Conservation (phyloP, 2,888 invertebrate species). For the Apamea anceps region DNA sequence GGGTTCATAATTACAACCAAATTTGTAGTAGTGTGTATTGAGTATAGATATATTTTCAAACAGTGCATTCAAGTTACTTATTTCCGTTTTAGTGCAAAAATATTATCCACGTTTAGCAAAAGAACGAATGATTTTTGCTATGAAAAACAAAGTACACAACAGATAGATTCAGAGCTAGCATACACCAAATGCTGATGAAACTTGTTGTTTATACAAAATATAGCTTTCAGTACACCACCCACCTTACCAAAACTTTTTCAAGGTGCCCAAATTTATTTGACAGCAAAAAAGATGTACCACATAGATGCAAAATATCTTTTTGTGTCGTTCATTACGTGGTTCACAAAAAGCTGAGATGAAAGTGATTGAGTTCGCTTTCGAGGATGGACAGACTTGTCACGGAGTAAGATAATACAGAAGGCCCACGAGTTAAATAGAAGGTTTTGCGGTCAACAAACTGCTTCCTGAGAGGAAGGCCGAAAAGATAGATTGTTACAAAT, state of each 20-base stretch:
- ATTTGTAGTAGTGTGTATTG: too few species aligned
- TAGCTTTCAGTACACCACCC: conserved; percentile 67
- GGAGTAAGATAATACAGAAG: conserved; percentile 42
- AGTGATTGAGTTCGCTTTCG: conserved; percentile 87
- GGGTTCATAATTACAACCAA: neutral
- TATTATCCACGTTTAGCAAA: neutral
- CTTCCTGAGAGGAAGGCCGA: neutral
- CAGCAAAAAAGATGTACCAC: conserved; percentile 85
- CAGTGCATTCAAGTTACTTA: neutral
- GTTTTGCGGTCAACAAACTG: neutral
- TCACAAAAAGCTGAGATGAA: conserved; percentile 84
- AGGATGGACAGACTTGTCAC: conserved; percentile 63
- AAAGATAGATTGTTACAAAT: neutral
- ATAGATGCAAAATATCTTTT: conserved; percentile 87
- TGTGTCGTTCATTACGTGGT: conserved; percentile 83
- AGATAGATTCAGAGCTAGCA: neutral
- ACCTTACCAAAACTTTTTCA: conserved; percentile 68
- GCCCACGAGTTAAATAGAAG: neutral
- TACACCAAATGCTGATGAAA: neutral
- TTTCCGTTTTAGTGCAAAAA: neutral
- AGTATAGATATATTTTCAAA: too few species aligned
- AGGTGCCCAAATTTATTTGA: conserved; percentile 79
- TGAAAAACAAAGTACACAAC: neutral
- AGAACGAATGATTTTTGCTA: neutral
- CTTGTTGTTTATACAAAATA: neutral